phyloP scores from a whole-genome alignment of 92 coral and sea anemone species.

The Galaxea fascicularis region DNA sequence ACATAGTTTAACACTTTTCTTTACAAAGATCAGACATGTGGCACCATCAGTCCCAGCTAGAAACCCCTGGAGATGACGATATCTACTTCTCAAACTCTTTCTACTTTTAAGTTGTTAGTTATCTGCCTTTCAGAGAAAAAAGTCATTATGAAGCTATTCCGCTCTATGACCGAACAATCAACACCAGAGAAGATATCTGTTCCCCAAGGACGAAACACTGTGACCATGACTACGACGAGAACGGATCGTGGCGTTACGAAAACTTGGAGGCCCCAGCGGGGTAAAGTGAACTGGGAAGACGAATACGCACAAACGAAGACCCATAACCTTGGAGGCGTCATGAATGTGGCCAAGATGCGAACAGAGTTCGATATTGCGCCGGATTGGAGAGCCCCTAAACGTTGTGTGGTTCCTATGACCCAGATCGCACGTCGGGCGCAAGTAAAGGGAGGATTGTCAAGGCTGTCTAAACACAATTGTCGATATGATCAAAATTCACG shows the following conservation, averaged over 20 bases:
- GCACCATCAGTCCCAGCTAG: too few species aligned
- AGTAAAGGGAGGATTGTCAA: conserved; percentile 27
- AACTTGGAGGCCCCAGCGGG: not conserved
- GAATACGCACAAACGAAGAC: not conserved
- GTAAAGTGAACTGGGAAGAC: conserved; percentile 18
- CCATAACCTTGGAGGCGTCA: conserved; percentile 1
- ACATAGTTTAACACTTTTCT: too few species aligned
- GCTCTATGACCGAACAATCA: conserved; percentile 37
- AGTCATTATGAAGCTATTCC: conserved; percentile 38
- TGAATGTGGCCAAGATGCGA: conserved; percentile 44
- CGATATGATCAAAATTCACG: conserved; percentile 9
- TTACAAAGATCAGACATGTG: too few species aligned
- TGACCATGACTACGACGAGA: not conserved
- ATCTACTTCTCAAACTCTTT: not conserved
- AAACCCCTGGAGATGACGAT: too few species aligned
- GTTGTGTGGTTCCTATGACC: conserved; percentile 75
- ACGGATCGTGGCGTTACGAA: not conserved
- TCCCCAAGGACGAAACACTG: not conserved
- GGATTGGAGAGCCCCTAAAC: conserved; percentile 74
- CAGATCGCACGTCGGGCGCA: conserved; percentile 59
- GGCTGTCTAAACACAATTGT: conserved; percentile 44
- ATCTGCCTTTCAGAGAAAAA: conserved; percentile 9
- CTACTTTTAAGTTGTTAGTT: not conserved
- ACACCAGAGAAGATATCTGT: not conserved
- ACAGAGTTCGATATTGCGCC: conserved; percentile 72